These are phyloP conservation scores for Leucopsar rothschildi DNA, from an alignment of 2,113 vertebrate genomes.

Conservation along the genomic window DNA sequence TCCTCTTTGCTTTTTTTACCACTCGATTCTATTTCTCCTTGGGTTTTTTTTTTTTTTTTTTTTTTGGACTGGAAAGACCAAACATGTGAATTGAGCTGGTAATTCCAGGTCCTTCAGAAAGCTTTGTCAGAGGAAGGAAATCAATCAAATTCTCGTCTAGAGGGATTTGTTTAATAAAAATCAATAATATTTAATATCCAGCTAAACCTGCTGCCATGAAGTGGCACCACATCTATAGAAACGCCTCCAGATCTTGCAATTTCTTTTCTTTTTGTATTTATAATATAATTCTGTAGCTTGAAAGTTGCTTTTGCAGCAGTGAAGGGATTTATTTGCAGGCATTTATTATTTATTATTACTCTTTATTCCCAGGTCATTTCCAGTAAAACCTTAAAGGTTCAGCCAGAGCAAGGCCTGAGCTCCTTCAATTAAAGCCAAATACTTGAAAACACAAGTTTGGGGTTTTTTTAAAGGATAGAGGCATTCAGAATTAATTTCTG, in stretches of 20 bases:
- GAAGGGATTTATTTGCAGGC: background rate
- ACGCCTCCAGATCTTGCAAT: background rate
- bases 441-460: background rate
- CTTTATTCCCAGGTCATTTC: background rate
- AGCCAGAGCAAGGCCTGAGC: background rate
- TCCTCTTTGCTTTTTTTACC: background rate
- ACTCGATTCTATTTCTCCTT: background rate
- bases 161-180: background rate
- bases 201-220: background rate
- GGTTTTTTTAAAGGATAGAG: background rate
- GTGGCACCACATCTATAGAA: background rate
- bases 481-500: background rate
- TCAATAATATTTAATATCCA: background rate
- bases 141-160: background rate
- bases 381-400: background rate
- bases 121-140: background rate
- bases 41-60: background rate
- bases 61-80: background rate
- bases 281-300: background rate
- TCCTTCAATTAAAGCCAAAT: background rate
- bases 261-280: background rate
- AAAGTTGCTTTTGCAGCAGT: background rate
- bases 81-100: background rate
- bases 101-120: background rate
- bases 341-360: too few relatives aligned